Base-by-base conservation (phyloP, 2,113 vertebrate genomes). In the Cercopithecus mona region DNA sequence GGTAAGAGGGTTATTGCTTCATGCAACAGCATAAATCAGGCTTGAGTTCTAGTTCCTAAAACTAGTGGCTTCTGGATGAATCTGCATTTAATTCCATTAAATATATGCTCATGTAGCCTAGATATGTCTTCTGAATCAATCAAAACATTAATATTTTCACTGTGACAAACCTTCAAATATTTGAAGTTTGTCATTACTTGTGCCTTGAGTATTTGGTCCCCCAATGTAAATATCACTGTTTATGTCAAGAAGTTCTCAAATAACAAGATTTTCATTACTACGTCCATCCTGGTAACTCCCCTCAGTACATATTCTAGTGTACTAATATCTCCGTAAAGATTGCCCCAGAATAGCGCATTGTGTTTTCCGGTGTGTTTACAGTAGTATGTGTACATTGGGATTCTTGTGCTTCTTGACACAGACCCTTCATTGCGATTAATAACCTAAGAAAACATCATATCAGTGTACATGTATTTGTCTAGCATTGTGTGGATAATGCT, bases 91-190 rank as follows among this genome's bases (percentile, higher is more conserved):
- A 90, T 75, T 55, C 32, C n/a, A 35, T 50, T 92, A 86, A 80
- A 59, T 96, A 2, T 35, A 72, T 66, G 25, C 43, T 92, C 61
- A 75, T 86, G 92, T 90, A 80, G 76, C 52, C 6, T 72, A 79
- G 17, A 43, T 75, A 27, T 82, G 32, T 88, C 64, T 88, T 95
- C 78, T 43, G 38, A 88, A 35, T 96, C 50, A 92, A 59, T 93
- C 59, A 90, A 76, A 96, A 85, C 57, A 55, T 89, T 43, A 55
- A 52, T 95, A 90, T 97, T 90, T 97, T 97, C 88, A 90, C n/a
- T 90, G 43, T 92, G 86, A 75, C 18, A 90, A 32, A 76, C 23
- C 55, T 96, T 90, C 80, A 92, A 94, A 96, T 97, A 94, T 97
- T 92, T 95, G 90, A 96, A 81, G 88, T 75, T 27, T 94, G n/a